These are phyloP conservation scores for Palythoa grandis DNA, from an alignment of 92 coral and sea anemone species.

Conservation along the genomic window DNA sequence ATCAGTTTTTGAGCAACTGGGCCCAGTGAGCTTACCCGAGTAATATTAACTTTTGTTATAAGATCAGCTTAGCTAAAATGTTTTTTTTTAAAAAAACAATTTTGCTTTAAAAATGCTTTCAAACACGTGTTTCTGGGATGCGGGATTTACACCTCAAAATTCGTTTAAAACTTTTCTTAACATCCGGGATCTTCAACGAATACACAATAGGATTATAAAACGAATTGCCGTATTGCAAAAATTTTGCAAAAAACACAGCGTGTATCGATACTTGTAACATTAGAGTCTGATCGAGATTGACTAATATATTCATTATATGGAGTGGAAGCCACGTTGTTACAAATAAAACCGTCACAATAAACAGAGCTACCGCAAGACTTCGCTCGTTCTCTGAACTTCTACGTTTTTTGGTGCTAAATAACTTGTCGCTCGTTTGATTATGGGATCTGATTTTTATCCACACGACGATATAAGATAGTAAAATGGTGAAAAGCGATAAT, in stretches of 20 bases:
- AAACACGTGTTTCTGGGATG: conserved; percentile 40
- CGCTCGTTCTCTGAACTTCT: conserved; percentile 32
- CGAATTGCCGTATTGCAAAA: conserved; percentile 39
- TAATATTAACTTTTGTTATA: too few relatives aligned
- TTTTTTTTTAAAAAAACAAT: too few relatives aligned
- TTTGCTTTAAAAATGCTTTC: neutral
- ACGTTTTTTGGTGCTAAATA: conserved; percentile 1
- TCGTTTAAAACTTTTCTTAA: conserved; percentile 21
- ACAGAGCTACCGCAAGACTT: conserved; percentile 14
- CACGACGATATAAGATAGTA: conserved; percentile 20
- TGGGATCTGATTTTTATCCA: conserved; percentile 38
- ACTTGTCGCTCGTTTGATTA: neutral
- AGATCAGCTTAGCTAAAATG: too few relatives aligned
- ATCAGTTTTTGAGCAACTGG: too few relatives aligned
- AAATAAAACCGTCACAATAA: conserved; percentile 37
- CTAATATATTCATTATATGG: conserved; percentile 37
- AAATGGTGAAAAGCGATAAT: conserved; percentile 19
- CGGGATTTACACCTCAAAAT: conserved; percentile 19
- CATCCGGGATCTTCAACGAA: conserved; percentile 34
- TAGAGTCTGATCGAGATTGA: conserved; percentile 3
- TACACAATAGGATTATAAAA: conserved; percentile 36
- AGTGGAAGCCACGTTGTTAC: conserved; percentile 36
- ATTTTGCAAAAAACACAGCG: conserved; percentile 35
- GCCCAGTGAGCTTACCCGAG: too few relatives aligned
- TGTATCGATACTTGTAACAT: conserved; percentile 11